Evolutionary conservation across 2,113 vertebrate genomes (phyloP), one percentile per base, ranked within the genome.

Genomic region (Periophthalmus modestus): DNA sequence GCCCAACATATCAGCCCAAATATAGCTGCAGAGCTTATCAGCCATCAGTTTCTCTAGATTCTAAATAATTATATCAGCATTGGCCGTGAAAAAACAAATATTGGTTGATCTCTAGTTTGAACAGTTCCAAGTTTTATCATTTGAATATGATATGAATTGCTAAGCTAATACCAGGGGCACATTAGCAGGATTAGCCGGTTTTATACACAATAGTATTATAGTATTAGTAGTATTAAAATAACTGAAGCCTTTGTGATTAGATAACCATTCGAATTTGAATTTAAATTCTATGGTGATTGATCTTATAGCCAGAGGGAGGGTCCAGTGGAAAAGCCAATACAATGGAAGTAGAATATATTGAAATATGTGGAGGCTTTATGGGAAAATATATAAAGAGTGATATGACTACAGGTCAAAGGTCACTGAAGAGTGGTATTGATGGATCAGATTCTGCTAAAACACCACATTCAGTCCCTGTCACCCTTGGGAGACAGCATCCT

Each of bases 341-440:
- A 61, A 15, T 24, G 24, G 24, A 5, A 15, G 13, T 43, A 24
- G 24, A 55, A n/a, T 1, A 28, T 62, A 62, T 34, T 23, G 1
- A 68, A 36, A 65, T 21, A n/a, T 54, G 7, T 54, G 7, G 18
- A 54, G 47, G 16, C 23, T 34, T 34, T 62, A 33, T 62, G 59
- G 57, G 23, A 58, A 11, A 48, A 24, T 48, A 16, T 68, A 16
- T 52, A 16, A 52, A 21, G 50, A 54, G 12, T 50, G 18, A 54
- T 54, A 54, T 54, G 7, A 73, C 2, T 52, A 3, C 13, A 46
- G 55, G 59, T 84, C 73, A 76, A 57, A 72, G 75, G 48, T 77
- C 65, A 71, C 6, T 28, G 61, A 23, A 0, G 0, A 50, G 62
- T 43, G 66, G 71, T 57, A 50, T 48, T 77, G 21, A 33, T 61